phyloP scores from a whole-genome alignment of 1,140 invertebrate genomes.

The Zaprionus tsacasi region DNA sequence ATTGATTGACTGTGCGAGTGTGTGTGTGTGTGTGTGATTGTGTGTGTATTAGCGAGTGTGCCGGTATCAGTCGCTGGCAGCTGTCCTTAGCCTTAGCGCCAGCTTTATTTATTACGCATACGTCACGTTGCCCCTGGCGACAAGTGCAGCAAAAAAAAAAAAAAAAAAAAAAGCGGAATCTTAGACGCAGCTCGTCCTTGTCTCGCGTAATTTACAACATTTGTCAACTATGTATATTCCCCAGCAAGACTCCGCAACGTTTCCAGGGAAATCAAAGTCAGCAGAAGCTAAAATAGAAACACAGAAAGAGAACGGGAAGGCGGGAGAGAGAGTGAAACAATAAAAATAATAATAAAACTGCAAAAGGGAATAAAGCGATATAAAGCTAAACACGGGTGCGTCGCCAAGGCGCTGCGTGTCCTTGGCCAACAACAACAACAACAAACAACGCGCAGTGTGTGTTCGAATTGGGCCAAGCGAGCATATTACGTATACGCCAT shows the following conservation, averaged over 20 bases:
- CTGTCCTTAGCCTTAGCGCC: slow-evolving; percentile 67
- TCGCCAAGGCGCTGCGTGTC: slow-evolving; percentile 68
- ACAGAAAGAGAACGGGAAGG: neutral
- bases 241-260: slow-evolving; percentile 9
- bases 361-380: slow-evolving; percentile 47
- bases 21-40: neutral
- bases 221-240: neutral
- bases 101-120: slow-evolving; percentile 77
- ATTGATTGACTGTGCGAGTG: slow-evolving; percentile 63
- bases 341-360: slow-evolving; percentile 33
- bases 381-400: slow-evolving; percentile 63
- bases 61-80: slow-evolving; percentile 58
- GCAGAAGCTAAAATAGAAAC: neutral
- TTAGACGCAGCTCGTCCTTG: slow-evolving; percentile 35
- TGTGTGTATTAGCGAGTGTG: slow-evolving; percentile 12
- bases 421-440: slow-evolving; percentile 48
- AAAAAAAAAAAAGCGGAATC: slow-evolving; percentile 17
- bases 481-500: slow-evolving; percentile 63
- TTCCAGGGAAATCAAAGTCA: slow-evolving; percentile 56
- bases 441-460: too few species aligned
- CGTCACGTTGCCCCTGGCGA: slow-evolving; percentile 58
- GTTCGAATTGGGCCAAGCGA: slow-evolving; percentile 61
- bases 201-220: slow-evolving; percentile 37
- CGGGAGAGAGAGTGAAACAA: slow-evolving; percentile 5
- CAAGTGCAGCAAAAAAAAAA: slow-evolving; percentile 35